These are phyloP conservation scores for Diaprepes abbreviatus DNA, from an alignment of 2,888 invertebrate genomes.

Conservation along the genomic window DNA sequence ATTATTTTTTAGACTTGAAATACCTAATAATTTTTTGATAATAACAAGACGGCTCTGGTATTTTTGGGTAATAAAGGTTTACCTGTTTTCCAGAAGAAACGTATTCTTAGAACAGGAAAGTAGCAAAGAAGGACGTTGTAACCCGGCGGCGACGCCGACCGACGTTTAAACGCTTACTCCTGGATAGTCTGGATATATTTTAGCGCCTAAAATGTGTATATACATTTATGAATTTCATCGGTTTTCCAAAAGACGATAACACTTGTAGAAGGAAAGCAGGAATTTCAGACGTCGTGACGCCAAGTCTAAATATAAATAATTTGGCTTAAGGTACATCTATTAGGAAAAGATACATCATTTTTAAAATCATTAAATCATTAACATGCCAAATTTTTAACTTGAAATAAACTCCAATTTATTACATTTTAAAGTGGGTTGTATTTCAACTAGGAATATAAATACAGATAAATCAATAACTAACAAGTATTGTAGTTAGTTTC, in stretches of 20 bases:
- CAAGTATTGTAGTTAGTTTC: no score
- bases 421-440: no score
- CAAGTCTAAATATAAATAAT: conserved; percentile 1
- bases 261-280: conserved; percentile 10
- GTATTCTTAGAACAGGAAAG: neutral
- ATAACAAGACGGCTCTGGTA: no score
- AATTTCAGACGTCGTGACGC: conserved; percentile 12
- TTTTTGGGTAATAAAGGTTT: neutral
- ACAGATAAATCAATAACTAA: no score
- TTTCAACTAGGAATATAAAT: no score
- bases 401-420: no score
- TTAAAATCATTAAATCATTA: no score
- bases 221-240: neutral
- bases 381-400: no score
- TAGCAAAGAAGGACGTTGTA: neutral
- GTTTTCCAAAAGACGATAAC: conserved; percentile 1
- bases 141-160: conserved; percentile 19
- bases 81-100: conserved; percentile 5
- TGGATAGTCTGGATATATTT: neutral
- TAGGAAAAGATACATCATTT: no score
- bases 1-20: no score
- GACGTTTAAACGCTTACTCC: neutral
- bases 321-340: neutral
- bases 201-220: neutral
- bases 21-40: no score